Conservation (phyloP, 1,140 invertebrate genomes). For the Nomia melanderi region DNA sequence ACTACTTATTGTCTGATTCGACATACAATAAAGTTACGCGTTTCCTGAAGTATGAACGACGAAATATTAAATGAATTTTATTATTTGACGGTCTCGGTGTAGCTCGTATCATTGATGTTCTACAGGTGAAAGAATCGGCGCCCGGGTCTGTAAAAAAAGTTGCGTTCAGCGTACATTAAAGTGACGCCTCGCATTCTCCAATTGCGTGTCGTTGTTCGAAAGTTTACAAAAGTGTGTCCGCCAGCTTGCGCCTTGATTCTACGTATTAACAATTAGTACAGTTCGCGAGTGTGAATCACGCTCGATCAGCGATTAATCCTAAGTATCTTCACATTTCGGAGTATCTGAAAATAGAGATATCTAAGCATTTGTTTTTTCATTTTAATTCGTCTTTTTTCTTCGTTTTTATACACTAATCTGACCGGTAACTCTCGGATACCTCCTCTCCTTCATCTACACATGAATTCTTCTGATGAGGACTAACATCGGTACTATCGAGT, state of each 20-base stretch:
- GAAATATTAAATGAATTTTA: no score
- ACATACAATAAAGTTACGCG: no score
- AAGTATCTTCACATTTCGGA: conserved; percentile 44
- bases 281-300: neutral
- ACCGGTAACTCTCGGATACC: conserved; percentile 36
- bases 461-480: conserved; percentile 36
- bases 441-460: conserved; percentile 17
- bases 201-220: conserved; percentile 35
- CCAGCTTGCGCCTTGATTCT: conserved; percentile 10
- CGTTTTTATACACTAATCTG: conserved; percentile 26
- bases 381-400: neutral
- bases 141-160: conserved; percentile 1
- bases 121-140: neutral
- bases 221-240: conserved; percentile 17
- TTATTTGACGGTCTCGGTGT: no score
- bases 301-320: conserved; percentile 25
- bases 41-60: no score
- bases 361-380: conserved; percentile 27
- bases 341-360: conserved; percentile 52
- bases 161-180: neutral
- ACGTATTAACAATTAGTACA: conserved; percentile 28
- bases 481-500: conserved; percentile 35
- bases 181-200: conserved; percentile 11
- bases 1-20: no score
- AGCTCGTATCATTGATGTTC: no score